phyloP scores from a whole-genome alignment of 1,140 invertebrate species.

The Drosophila saltans region DNA sequence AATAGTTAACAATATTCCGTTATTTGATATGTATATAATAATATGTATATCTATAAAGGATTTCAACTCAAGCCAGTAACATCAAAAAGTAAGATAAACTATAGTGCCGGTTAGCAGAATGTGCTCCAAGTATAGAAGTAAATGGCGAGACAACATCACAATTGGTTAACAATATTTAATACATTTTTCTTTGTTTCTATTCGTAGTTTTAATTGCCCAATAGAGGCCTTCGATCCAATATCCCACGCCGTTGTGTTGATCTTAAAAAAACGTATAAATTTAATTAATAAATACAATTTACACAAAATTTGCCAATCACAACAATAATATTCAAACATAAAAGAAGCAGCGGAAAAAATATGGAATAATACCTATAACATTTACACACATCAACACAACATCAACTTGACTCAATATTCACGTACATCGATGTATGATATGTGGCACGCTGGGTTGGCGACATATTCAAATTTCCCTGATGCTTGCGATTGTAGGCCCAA shows the following conservation, averaged over 20 bases:
- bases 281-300: constrained; percentile 45
- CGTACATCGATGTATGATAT: constrained; percentile 80
- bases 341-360: constrained; percentile 14
- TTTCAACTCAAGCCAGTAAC: constrained; percentile 27
- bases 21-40: constrained; percentile 48
- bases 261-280: constrained; percentile 47
- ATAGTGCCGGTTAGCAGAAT: constrained; percentile 48
- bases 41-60: constrained; percentile 23
- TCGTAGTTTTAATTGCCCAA: constrained; percentile 62
- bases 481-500: constrained; percentile 89
- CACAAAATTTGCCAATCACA: constrained; percentile 15
- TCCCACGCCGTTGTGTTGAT: constrained; percentile 44
- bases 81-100: constrained; percentile 4
- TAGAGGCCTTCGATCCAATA: constrained; percentile 66
- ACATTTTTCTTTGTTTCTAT: constrained; percentile 13
- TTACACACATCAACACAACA: constrained; percentile 60
- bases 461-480: constrained; percentile 91
- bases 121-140: constrained; percentile 49
- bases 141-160: constrained; percentile 65
- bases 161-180: constrained; percentile 37
- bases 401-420: constrained; percentile 81
- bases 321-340: constrained; percentile 29
- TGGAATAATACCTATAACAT: constrained; percentile 45
- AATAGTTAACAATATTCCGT: constrained; percentile 34
- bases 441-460: constrained; percentile 84